Evolutionary conservation across 2,797 vertebrate genomes (phyloP).

Genomic region (Benthosema pterotum): DNA sequence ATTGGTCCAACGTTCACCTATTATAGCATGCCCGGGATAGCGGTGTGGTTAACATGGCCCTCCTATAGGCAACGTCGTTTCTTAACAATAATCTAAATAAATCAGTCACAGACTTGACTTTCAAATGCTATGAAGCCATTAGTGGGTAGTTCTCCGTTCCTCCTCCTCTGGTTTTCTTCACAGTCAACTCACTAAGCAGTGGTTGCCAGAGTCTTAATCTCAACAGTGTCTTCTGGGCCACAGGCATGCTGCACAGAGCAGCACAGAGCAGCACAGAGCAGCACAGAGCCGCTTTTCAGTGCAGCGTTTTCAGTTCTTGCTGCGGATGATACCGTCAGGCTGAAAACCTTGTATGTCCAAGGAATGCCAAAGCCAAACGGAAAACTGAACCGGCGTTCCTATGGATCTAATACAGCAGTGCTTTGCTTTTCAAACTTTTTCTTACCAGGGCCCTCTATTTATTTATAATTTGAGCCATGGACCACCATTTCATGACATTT

Average conservation of each 20-base stretch:
- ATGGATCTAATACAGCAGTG: too few species aligned
- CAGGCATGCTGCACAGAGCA: slow-evolving; percentile 10
- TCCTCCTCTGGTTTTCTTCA: slow-evolving; percentile 8
- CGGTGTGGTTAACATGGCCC: too few species aligned
- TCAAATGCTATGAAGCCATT: neutral
- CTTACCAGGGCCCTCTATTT: too few species aligned
- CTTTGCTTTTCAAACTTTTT: too few species aligned
- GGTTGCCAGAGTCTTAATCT: slow-evolving; percentile 12
- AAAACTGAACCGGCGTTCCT: too few species aligned
- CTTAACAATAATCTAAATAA: slow-evolving; percentile 14
- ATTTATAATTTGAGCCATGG: too few species aligned
- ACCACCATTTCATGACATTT: too few species aligned
- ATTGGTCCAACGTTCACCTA: too few species aligned
- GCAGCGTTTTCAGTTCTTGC: slow-evolving; percentile 35
- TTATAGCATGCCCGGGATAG: too few species aligned
- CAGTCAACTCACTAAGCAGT: neutral
- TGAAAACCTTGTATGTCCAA: too few species aligned
- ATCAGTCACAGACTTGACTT: neutral
- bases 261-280: neutral
- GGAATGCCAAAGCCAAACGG: too few species aligned
- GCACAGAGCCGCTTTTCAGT: slow-evolving; percentile 15
- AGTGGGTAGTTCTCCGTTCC: neutral
- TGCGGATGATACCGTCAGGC: neutral
- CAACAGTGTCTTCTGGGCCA: slow-evolving; percentile 4
- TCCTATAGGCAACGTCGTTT: too few species aligned